Percentiles rank a stretch among this genome's conserved stretches.
Conservation (phyloP, 2,797 vertebrate genomes). For the Eleutherodactylus coqui region DNA sequence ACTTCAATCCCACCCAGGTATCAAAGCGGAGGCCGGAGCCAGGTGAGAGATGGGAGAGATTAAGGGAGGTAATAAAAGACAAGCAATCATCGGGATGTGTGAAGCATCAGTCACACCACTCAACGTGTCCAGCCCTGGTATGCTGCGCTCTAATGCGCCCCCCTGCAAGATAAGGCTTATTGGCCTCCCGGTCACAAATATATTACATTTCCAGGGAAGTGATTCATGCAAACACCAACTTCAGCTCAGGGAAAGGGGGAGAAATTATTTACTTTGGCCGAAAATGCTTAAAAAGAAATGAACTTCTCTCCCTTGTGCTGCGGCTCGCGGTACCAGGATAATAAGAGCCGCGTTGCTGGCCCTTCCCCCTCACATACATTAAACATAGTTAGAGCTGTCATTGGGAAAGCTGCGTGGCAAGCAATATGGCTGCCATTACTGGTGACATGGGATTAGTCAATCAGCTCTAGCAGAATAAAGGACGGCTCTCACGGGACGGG, state of each 20-base stretch:
- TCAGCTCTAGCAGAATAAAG: no score
- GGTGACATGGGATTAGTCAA: no score
- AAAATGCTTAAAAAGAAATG: slow-evolving; percentile 25
- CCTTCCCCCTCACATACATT: background rate
- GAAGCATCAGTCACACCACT: slow-evolving; percentile 41
- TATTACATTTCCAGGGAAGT: slow-evolving; percentile 21
- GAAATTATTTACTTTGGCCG: slow-evolving; percentile 22
- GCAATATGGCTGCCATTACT: background rate
- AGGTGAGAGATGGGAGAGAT: slow-evolving; percentile 49
- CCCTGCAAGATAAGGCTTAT: background rate
- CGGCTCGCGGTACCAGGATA: background rate
- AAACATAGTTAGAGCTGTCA: background rate
- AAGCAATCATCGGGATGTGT: slow-evolving; percentile 37
- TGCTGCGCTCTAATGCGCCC: background rate
- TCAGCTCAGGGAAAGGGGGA: background rate
- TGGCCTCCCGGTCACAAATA: background rate
- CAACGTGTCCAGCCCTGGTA: slow-evolving; percentile 3
- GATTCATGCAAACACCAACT: slow-evolving; percentile 13
- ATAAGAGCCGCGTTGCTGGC: background rate
- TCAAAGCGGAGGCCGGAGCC: slow-evolving; percentile 41
- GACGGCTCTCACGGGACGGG: no score
- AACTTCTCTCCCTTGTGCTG: background rate
- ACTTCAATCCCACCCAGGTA: slow-evolving; percentile 55
- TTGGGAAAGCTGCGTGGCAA: background rate
- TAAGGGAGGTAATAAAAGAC: slow-evolving; percentile 48